A percentile compares a stretch with the other conserved stretches of the same genome.
phyloP scores from a whole-genome alignment of 2,113 vertebrate genomes.

The Malurus alboscapulatus region DNA sequence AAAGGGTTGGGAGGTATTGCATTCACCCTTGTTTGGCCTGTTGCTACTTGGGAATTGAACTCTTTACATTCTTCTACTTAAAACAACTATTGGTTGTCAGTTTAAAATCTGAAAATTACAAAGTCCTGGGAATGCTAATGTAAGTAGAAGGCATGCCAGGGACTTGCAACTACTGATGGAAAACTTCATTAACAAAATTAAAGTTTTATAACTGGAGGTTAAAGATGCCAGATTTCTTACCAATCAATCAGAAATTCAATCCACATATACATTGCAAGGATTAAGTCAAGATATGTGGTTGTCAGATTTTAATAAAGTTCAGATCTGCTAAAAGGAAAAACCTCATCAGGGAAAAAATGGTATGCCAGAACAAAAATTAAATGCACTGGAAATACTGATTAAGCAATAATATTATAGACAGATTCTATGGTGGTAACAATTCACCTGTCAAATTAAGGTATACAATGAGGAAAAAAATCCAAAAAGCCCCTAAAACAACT shows the following conservation, averaged over 20 bases:
- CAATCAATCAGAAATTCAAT: neutral
- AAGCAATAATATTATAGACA: neutral
- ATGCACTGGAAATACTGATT: neutral
- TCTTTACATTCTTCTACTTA: neutral
- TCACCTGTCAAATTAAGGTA: neutral
- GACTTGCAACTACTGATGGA: neutral
- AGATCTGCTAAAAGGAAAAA: neutral
- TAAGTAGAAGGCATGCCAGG: neutral
- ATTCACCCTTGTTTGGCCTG: neutral
- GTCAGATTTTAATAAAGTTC: neutral
- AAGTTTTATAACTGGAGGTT: neutral
- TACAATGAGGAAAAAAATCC: neutral
- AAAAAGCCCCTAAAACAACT: neutral
- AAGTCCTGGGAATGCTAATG: neutral
- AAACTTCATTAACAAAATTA: neutral
- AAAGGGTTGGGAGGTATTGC: neutral
- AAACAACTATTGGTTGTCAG: neutral
- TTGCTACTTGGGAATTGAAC: neutral
- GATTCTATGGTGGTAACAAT: neutral
- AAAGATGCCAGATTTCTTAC: neutral
- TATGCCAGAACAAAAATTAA: neutral
- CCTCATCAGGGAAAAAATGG: neutral
- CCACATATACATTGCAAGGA: neutral
- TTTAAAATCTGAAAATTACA: neutral
- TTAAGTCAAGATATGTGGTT: neutral